phyloP scores from a whole-genome alignment of 2,888 invertebrate genomes.

The Bellardia bayeri region DNA sequence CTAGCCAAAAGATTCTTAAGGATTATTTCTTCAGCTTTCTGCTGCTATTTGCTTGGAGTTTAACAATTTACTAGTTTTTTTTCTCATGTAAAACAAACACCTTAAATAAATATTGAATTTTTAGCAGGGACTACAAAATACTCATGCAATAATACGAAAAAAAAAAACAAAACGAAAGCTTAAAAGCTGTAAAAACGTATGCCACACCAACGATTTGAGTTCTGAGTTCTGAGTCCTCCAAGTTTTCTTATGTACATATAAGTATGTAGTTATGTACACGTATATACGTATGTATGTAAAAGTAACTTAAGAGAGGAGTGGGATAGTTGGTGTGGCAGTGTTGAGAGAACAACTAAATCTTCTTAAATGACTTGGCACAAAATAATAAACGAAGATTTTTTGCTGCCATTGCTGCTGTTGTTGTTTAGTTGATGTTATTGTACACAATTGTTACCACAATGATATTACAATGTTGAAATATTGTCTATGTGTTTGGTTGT shows the following conservation, averaged over 20 bases:
- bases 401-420: background rate
- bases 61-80: background rate
- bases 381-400: slow-evolving; percentile 56
- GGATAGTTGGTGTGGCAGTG: background rate
- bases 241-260: background rate
- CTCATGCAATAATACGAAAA: background rate
- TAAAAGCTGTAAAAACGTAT: slow-evolving; percentile 61
- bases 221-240: background rate
- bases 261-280: too few species aligned
- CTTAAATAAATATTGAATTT: slow-evolving; percentile 69
- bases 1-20: slow-evolving; percentile 35
- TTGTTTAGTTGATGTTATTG: slow-evolving; percentile 48
- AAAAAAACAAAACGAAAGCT: slow-evolving; percentile 46
- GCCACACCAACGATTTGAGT: slow-evolving; percentile 29
- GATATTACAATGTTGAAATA: slow-evolving; percentile 55
- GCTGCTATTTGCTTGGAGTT: background rate
- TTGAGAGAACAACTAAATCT: slow-evolving; percentile 68
- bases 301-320: background rate
- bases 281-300: background rate
- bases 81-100: slow-evolving; percentile 58
- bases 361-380: slow-evolving; percentile 68
- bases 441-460: slow-evolving; percentile 66
- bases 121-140: slow-evolving; percentile 28
- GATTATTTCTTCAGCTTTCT: slow-evolving; percentile 37
- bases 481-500: slow-evolving; percentile 39